Base-by-base conservation (phyloP, 2,888 invertebrate species). In the Eilema caniola region DNA sequence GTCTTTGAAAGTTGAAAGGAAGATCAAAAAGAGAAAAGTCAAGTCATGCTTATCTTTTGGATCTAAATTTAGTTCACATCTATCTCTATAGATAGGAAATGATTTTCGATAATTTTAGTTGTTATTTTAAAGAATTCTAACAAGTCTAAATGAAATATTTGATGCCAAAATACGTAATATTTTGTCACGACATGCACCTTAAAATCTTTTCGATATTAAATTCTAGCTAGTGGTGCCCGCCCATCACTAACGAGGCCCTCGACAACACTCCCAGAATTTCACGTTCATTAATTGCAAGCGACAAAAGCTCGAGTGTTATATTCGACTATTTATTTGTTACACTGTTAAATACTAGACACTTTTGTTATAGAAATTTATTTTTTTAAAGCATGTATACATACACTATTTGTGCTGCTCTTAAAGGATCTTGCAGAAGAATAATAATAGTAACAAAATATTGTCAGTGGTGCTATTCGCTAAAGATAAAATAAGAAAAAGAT, bases 201-300 rank as follows among this genome's bases (percentile, higher is more conserved):
- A 66, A 57, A 33, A 10, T 20, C 0, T 31, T 7, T 37, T 66
- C 31, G 57, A 47, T 65, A 33, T 33, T 57, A 66, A 53, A 37
- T 57, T 11, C 56, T 23, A 16, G 28, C 56, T 20, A 24, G 57
- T 12, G 33, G 24, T 74, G 60, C 72, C 87, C 92, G 90, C 92
- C 92, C 86, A 81, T 81, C 71, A 53, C 88, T 93, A 92, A 93
- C 90, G 89, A 92, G 90, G 79, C 80, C 74, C 88, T 92, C 79
- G 70, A 83, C 82, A 82, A 79, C 84, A 79, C 90, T 89, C 78
- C 57, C 82, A 80, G 75, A 75, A 80, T 83, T 84, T 77, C 80
- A 86, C 82, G 78, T 75, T 81, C 83, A 71, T 84, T 89, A 89
- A 90, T 87, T 83, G 86, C 74, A 66, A 62, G 72, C 57, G 68